These are phyloP conservation scores for Heliocidaris tuberculata DNA, from an alignment of 35 echinoderm and acorn worm genomes.

Conservation along the genomic window DNA sequence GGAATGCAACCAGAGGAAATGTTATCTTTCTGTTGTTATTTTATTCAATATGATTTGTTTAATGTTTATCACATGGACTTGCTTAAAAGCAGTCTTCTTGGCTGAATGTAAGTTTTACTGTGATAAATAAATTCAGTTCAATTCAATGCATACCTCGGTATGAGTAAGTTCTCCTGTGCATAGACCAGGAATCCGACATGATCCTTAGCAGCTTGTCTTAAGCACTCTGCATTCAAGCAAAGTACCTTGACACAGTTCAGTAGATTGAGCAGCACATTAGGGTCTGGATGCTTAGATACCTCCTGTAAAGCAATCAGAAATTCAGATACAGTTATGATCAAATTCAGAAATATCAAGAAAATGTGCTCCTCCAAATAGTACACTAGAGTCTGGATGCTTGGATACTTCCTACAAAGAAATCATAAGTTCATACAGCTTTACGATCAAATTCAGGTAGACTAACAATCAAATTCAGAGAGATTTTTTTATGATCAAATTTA, in stretches of 20 bases:
- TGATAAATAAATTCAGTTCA: too few species aligned
- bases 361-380: neutral
- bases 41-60: too few species aligned
- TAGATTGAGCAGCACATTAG: constrained; percentile 79
- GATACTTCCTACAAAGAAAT: constrained; percentile 74
- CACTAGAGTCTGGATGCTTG: constrained; percentile 80
- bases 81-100: too few species aligned
- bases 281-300: constrained; percentile 83
- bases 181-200: constrained; percentile 75
- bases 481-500: too few species aligned
- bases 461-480: neutral
- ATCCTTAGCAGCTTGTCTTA: constrained; percentile 78
- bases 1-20: too few species aligned
- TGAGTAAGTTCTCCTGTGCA: constrained; percentile 88
- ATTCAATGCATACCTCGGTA: constrained; percentile 76
- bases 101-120: too few species aligned
- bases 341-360: neutral
- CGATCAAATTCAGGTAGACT: too few species aligned
- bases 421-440: neutral
- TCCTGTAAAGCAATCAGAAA: constrained; percentile 70
- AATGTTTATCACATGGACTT: too few species aligned
- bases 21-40: too few species aligned
- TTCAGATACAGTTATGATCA: neutral
- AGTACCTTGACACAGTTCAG: constrained; percentile 82
- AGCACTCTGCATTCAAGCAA: constrained; percentile 89